Base-by-base conservation (phyloP, 64 coral and sea anemone genomes). In the Stichodactyla helianthus region DNA sequence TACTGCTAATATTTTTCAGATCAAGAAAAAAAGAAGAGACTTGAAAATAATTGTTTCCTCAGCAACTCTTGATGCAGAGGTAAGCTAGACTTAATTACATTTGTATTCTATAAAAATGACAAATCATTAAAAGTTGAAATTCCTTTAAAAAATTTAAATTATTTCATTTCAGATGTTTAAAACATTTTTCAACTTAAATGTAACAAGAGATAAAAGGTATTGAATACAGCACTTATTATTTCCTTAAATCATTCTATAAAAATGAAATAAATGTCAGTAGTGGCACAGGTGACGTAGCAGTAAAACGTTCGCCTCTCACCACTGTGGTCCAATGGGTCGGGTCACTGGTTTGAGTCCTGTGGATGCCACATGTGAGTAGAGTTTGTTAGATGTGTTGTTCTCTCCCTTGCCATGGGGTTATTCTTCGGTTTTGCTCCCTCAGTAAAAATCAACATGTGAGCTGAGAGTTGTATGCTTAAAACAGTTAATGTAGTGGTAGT, bases 51-150 rank as follows among this genome's bases (percentile, higher is more conserved):
- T 98, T 52, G 92, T 98, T 12, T 89, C 95, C 16, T 98, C 95
- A 19, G 95, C 95, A 23, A 98, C 95, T 9, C 87, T 98, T 64
- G 95, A 98, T 92, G 95, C 95, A 20, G 87, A 98, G 92, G 92
- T 94, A 84, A 17, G 54, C 12, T 63, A 19, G 17, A 63, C 35
- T 44, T 44, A 1, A 44, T 1, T 44, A 44, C 14, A 58, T n/a
- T n/a, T 58, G 9, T 58, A 15, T 58, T 2, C 5, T 0, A 58
- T 9, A 9, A 58, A 58, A 58, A 58, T 19, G 6, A 10, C 23
- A 71, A 11, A 50, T 50, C 84, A 2, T n/a, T 53, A 16, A 63
- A 19, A 26, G 65, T 28, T 52, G 11, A 62, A n/a, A 10, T 51
- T 18, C 5, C 10, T 88, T 53, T 5, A 18, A 80, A 19, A 17